These are phyloP conservation scores for Nannospalax galili DNA, from an alignment of 2,113 vertebrate genomes.

Conservation along the genomic window DNA sequence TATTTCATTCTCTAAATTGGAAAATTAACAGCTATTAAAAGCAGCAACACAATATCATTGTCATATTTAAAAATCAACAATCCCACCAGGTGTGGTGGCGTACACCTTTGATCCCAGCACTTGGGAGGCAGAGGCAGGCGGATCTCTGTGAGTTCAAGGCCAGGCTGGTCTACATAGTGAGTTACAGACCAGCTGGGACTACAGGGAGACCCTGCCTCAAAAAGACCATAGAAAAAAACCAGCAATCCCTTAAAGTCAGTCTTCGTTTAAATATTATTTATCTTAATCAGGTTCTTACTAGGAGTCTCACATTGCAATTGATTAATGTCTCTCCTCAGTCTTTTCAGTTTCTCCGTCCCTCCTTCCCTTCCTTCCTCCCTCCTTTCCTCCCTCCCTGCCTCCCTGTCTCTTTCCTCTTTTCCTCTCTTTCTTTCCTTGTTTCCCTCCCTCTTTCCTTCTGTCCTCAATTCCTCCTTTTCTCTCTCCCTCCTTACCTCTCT, in stretches of 20 bases:
- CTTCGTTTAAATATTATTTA: conserved; percentile 20
- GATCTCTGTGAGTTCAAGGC: too few species aligned
- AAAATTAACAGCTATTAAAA: conserved; percentile 11
- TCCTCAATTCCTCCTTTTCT: not conserved
- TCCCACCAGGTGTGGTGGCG: too few species aligned
- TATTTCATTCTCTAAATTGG: conserved; percentile 21
- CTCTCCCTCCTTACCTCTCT: not conserved
- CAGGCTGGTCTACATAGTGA: too few species aligned
- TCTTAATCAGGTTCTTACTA: not conserved
- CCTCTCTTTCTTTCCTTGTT: too few species aligned
- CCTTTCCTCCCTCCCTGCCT: not conserved
- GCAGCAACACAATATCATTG: not conserved
- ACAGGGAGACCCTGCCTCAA: too few species aligned
- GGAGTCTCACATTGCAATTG: not conserved
- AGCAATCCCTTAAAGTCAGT: not conserved
- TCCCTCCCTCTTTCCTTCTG: not conserved
- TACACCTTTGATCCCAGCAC: too few species aligned
- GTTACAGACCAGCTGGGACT: too few species aligned
- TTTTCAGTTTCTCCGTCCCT: not conserved
- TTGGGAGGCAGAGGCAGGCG: too few species aligned
- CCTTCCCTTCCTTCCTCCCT: not conserved
- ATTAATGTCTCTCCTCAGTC: not conserved
- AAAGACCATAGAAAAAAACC: too few species aligned
- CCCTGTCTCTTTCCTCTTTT: not conserved
- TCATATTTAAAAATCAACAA: not conserved